Conservation (phyloP, 1,140 invertebrate genomes). For the Rhopalosiphum maidis region DNA sequence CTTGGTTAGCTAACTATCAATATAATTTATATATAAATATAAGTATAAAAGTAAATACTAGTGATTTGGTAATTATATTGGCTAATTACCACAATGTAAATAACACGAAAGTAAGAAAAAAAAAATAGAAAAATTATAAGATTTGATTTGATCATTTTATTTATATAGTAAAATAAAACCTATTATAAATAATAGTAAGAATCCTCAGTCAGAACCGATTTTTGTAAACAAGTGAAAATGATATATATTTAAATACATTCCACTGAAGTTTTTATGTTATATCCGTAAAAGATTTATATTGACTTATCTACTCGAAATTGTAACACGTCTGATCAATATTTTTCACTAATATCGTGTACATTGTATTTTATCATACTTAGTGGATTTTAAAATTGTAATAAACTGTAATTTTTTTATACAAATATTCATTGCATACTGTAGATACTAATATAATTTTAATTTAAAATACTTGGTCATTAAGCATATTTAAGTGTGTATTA, state of each 20-base stretch:
- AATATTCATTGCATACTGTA: background rate
- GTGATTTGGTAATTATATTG: background rate
- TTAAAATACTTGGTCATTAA: background rate
- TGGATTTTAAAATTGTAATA: background rate
- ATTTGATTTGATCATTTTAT: background rate
- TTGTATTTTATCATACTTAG: background rate
- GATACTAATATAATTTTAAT: background rate
- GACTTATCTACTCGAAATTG: background rate
- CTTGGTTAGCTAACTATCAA: background rate
- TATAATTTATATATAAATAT: background rate
- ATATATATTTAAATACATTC: slow-evolving; percentile 2
- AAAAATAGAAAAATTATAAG: background rate
- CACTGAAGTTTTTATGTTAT: background rate
- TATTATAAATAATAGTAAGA: background rate
- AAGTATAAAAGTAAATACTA: background rate
- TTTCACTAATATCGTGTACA: background rate
- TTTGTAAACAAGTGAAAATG: background rate
- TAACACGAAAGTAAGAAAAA: background rate
- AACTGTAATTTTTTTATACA: background rate
- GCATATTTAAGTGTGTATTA: background rate
- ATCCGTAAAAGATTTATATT: background rate
- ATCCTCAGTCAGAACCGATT: background rate
- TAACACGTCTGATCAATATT: background rate
- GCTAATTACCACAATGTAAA: background rate
- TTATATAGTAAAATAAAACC: background rate